Conservation (phyloP, 2,113 vertebrate species). For the Trogon surrucura region DNA sequence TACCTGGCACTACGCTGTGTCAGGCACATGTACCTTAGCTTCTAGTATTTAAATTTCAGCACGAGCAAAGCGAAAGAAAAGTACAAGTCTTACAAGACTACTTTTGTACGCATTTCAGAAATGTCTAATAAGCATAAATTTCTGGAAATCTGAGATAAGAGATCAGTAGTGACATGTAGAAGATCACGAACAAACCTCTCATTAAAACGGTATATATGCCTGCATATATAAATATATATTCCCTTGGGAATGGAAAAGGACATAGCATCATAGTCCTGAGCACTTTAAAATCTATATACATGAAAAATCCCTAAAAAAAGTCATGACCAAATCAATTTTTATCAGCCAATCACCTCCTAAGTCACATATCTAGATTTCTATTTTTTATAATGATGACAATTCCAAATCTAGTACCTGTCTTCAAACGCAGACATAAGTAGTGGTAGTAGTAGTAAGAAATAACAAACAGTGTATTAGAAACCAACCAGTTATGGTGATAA, state of each 20-base stretch:
- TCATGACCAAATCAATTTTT: background rate
- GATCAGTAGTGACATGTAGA: background rate
- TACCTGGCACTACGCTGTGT: background rate
- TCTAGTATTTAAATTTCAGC: background rate
- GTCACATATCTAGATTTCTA: background rate
- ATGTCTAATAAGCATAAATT: background rate
- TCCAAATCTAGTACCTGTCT: background rate
- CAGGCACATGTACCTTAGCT: fast-evolving
- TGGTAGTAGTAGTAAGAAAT: constrained; percentile 2
- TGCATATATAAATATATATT: background rate
- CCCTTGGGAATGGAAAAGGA: background rate
- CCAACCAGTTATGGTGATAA: background rate
- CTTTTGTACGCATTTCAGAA: background rate
- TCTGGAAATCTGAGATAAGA: background rate
- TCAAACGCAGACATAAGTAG: background rate
- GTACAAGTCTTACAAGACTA: background rate
- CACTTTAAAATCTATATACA: background rate
- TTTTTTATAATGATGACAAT: background rate
- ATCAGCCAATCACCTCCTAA: background rate
- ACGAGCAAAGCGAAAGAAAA: background rate
- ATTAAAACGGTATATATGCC: background rate
- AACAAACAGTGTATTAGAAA: background rate
- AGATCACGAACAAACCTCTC: background rate
- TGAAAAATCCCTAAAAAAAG: background rate
- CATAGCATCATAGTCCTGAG: background rate